A percentile compares a stretch with the other conserved stretches of the same genome.
phyloP scores from a whole-genome alignment of 2,113 vertebrate genomes.

The Phaethornis superciliosus region DNA sequence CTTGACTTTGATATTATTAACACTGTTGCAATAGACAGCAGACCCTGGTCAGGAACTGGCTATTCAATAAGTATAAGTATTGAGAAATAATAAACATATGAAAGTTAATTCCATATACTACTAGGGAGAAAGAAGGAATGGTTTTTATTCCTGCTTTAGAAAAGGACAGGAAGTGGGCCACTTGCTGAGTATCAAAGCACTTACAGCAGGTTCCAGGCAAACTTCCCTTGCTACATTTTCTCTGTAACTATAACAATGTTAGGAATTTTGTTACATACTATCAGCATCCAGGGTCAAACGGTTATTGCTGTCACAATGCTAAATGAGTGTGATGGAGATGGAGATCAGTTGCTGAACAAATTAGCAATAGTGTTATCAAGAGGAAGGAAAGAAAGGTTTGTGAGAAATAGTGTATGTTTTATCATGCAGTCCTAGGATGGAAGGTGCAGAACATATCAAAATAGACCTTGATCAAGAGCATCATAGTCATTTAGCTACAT shows the following conservation, averaged over 20 bases:
- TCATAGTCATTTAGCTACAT: background rate
- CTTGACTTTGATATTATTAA: background rate
- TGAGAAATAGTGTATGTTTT: background rate
- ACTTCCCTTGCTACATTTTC: background rate
- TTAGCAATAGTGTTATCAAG: background rate
- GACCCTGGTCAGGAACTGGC: background rate
- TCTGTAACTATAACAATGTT: background rate
- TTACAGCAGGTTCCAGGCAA: background rate
- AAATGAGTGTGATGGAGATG: background rate
- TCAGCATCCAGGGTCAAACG: background rate
- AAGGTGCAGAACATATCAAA: background rate
- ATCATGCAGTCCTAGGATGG: background rate
- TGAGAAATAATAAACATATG: background rate
- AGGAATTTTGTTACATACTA: background rate
- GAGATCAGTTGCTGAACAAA: background rate
- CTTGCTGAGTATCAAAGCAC: background rate
- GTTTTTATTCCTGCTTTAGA: background rate
- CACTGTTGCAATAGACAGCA: background rate
- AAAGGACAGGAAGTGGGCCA: background rate
- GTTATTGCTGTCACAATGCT: background rate
- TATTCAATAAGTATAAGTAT: background rate
- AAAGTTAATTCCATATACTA: background rate
- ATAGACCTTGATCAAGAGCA: background rate
- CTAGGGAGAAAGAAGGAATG: background rate
- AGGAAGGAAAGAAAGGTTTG: background rate